Conservation (phyloP, 2,113 vertebrate genomes). For the Pollimyrus isidori region DNA sequence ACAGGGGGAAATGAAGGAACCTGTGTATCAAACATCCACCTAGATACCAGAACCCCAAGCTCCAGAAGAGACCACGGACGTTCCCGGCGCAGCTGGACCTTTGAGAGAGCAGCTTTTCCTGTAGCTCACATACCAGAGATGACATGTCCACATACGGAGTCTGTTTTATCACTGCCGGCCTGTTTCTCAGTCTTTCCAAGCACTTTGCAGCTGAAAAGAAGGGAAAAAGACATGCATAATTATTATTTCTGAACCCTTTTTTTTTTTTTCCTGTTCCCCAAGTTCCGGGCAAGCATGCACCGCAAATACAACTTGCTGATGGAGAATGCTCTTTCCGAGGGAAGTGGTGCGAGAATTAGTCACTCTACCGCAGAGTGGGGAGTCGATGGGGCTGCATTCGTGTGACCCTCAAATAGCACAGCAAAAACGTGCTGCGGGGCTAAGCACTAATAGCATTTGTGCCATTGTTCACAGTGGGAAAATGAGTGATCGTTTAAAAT, state of each 20-base stretch:
- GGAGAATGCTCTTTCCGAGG: constrained; percentile 37
- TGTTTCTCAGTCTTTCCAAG: constrained; percentile 47
- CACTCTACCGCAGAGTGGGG: constrained; percentile 35
- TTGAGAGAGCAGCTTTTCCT: neutral
- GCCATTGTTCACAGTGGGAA: neutral
- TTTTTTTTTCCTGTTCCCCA: neutral
- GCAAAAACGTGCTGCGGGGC: constrained; percentile 31
- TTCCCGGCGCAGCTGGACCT: neutral
- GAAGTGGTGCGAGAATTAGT: constrained; percentile 45
- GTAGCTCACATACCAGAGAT: constrained; percentile 38
- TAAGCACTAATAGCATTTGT: neutral
- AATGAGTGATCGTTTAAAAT: neutral
- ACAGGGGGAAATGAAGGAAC: neutral
- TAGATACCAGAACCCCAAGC: neutral
- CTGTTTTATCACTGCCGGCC: constrained; percentile 43
- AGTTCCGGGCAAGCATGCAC: constrained; percentile 16
- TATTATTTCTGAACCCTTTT: constrained; percentile 22
- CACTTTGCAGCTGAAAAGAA: constrained; percentile 55
- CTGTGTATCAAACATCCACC: neutral
- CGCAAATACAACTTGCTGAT: constrained; percentile 28
- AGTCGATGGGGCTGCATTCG: constrained; percentile 28
- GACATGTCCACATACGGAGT: constrained; percentile 50
- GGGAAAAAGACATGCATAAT: constrained; percentile 9
- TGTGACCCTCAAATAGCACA: constrained; percentile 23
- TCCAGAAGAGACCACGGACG: neutral